Evolutionary conservation across 2,797 vertebrate species (phyloP).

Genomic region (Pseudochirops cupreus): DNA sequence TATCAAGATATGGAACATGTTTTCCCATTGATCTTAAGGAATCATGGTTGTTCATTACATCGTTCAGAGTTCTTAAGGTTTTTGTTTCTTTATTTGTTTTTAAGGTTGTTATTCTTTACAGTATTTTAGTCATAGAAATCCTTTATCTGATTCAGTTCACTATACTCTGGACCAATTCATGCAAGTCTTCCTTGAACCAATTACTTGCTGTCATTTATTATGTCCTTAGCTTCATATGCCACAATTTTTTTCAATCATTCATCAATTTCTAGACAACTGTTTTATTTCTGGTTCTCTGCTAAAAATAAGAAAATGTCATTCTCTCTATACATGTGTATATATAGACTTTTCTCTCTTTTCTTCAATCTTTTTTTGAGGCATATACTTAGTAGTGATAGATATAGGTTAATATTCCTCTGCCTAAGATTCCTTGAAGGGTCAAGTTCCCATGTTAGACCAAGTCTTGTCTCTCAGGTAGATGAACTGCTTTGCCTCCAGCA

Average conservation of each 20-base stretch:
- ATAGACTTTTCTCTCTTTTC: not conserved
- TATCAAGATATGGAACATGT: not conserved
- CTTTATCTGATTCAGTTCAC: not conserved
- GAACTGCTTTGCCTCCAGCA: not conserved
- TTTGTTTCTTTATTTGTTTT: not conserved
- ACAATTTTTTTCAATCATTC: not conserved
- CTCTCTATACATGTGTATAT: not conserved
- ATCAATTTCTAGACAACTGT: not conserved
- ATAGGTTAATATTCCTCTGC: not conserved
- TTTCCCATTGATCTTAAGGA: not conserved
- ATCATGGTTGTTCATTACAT: not conserved
- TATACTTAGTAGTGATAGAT: not conserved
- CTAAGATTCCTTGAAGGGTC: not conserved
- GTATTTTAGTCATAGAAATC: not conserved
- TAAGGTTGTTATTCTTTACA: not conserved
- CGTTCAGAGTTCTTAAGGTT: not conserved
- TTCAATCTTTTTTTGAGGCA: not conserved
- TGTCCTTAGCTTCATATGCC: not conserved
- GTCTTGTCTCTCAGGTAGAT: not conserved
- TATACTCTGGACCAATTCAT: not conserved
- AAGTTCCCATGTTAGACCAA: not conserved
- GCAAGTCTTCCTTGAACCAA: not conserved
- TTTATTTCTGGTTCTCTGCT: not conserved
- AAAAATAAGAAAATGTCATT: not conserved
- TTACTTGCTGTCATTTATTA: not conserved